Evolutionary conservation across 2,888 invertebrate genomes (phyloP).

Genomic region (Ferdinandea cuprea): DNA sequence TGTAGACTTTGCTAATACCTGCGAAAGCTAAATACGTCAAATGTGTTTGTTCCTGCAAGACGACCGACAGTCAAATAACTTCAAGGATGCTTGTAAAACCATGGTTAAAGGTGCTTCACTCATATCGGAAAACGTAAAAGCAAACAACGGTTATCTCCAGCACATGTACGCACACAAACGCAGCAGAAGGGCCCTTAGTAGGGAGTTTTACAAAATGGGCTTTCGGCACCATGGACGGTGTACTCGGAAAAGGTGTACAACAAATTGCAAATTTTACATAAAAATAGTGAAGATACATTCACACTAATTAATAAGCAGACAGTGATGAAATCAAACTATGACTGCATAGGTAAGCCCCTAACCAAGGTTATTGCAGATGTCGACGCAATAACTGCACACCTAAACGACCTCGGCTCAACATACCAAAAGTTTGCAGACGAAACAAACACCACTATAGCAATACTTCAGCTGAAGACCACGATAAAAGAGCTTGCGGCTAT

Average conservation of each 20-base stretch:
- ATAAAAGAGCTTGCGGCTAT: neutral
- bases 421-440: neutral
- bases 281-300: neutral
- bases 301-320: neutral
- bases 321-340: neutral
- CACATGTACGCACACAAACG: neutral
- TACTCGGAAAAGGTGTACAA: neutral
- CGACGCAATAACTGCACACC: neutral
- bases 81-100: neutral
- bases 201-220: neutral
- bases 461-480: neutral
- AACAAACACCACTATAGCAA: neutral
- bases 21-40: neutral
- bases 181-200: neutral
- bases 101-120: neutral
- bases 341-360: neutral
- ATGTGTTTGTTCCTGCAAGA: neutral
- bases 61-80: neutral
- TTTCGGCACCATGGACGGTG: neutral
- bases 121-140: neutral
- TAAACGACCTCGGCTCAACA: neutral
- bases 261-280: neutral
- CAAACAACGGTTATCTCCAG: neutral
- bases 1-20: neutral
- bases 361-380: neutral